phyloP scores from a whole-genome alignment of 2,113 vertebrate genomes.

The Pavo muticus region DNA sequence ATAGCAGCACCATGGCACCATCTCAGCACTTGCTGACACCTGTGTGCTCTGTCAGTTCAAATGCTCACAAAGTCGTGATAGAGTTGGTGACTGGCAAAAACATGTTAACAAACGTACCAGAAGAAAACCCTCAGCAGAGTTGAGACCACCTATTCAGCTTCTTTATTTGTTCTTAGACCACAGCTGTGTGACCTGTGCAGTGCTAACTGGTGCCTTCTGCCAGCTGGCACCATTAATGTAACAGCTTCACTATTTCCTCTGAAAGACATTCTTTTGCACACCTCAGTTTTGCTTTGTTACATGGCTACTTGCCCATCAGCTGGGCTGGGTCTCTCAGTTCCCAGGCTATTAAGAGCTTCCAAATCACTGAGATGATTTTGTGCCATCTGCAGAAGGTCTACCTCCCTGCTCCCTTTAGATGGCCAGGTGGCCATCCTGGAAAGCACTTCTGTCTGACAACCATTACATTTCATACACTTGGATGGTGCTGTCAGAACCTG shows the following conservation, averaged over 20 bases:
- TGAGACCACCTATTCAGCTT: background rate
- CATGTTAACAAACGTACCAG: background rate
- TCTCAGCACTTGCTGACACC: background rate
- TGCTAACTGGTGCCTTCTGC: background rate
- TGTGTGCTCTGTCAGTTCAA: background rate
- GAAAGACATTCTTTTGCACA: background rate
- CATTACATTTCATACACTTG: rapidly evolving
- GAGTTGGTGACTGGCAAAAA: background rate
- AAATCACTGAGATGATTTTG: background rate
- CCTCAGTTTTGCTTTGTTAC: background rate
- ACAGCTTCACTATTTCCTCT: background rate
- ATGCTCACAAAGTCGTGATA: background rate
- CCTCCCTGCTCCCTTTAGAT: background rate
- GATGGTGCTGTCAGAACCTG: background rate
- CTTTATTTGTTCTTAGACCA: background rate
- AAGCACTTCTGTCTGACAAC: background rate
- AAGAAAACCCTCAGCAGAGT: background rate
- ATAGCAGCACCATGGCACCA: background rate
- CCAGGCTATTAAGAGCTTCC: background rate
- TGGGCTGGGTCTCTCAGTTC: background rate
- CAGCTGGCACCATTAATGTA: background rate
- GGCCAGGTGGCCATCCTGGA: background rate
- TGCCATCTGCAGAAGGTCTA: background rate
- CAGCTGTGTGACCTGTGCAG: background rate
- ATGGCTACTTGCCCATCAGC: background rate